These are phyloP conservation scores for Odontophorus gujanensis DNA, from an alignment of 2,113 vertebrate genomes.

Conservation along the genomic window DNA sequence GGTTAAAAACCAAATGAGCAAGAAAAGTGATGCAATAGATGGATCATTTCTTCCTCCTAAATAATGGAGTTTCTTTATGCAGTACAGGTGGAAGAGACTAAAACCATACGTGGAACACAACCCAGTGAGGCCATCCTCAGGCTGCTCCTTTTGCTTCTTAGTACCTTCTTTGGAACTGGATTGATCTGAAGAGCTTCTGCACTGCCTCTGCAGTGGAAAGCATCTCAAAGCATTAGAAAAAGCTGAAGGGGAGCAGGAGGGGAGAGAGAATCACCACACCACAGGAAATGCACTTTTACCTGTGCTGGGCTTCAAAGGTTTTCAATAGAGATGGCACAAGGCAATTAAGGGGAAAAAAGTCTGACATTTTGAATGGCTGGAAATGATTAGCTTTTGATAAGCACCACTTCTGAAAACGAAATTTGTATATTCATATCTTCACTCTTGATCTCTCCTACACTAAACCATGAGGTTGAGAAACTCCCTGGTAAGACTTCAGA, in stretches of 20 bases:
- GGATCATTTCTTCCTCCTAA: conserved; percentile 16
- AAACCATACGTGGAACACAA: not conserved
- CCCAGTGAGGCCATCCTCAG: not conserved
- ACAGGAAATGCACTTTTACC: conserved; percentile 8
- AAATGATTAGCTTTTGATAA: not conserved
- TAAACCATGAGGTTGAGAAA: not conserved
- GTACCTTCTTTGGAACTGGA: not conserved
- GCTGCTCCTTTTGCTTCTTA: not conserved
- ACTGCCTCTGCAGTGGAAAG: fast-evolving
- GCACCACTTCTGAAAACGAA: not conserved
- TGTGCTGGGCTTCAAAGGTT: not conserved
- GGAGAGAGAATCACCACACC: not conserved
- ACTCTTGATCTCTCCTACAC: not conserved
- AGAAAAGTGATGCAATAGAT: conserved; percentile 4
- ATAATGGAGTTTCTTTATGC: not conserved
- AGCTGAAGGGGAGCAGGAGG: not conserved
- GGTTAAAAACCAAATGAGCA: not conserved
- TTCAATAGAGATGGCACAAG: not conserved
- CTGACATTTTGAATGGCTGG: not conserved
- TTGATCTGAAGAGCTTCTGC: not conserved
- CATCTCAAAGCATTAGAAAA: not conserved
- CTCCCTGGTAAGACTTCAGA: not conserved
- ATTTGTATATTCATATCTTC: not conserved
- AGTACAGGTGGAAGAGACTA: not conserved
- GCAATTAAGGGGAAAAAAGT: conserved; percentile 32